Conservation (phyloP, 2,888 invertebrate genomes). For the Idaea biselata region DNA sequence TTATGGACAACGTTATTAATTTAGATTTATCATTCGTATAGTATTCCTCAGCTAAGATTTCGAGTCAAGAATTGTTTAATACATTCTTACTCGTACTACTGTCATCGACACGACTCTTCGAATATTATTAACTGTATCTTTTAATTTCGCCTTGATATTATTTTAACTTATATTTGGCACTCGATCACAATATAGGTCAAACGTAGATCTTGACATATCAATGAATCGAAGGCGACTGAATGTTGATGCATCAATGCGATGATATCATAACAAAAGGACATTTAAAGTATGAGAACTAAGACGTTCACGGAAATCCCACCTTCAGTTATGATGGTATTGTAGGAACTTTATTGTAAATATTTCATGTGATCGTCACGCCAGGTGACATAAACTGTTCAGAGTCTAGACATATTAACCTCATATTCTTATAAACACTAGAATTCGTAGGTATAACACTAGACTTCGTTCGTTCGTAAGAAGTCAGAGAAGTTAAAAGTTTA, state of each 20-base stretch:
- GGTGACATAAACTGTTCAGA: neutral
- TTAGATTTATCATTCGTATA: neutral
- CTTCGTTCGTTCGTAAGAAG: neutral
- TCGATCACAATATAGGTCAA: neutral
- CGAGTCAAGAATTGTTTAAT: neutral
- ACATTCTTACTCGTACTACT: neutral
- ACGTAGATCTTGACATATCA: conserved; percentile 12
- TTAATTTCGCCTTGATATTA: neutral
- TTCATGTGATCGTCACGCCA: no score
- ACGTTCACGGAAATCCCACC: conserved; percentile 12
- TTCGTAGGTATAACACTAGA: neutral
- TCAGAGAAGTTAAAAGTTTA: neutral
- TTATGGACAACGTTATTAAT: no score
- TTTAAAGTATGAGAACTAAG: conserved; percentile 13
- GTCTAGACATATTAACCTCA: conserved; percentile 3
- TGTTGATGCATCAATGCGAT: conserved; percentile 9
- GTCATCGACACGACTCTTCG: neutral
- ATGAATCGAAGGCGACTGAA: conserved; percentile 15
- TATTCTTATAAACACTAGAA: neutral
- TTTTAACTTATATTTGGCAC: neutral
- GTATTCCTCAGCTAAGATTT: neutral
- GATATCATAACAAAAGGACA: conserved; percentile 16
- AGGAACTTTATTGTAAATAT: conserved; percentile 6
- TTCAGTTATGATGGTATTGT: conserved; percentile 7
- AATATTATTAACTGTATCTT: neutral